Percentiles rank a stretch among this genome's conserved stretches.
Conservation (phyloP, 2,888 invertebrate species). For the Apoda limacodes region DNA sequence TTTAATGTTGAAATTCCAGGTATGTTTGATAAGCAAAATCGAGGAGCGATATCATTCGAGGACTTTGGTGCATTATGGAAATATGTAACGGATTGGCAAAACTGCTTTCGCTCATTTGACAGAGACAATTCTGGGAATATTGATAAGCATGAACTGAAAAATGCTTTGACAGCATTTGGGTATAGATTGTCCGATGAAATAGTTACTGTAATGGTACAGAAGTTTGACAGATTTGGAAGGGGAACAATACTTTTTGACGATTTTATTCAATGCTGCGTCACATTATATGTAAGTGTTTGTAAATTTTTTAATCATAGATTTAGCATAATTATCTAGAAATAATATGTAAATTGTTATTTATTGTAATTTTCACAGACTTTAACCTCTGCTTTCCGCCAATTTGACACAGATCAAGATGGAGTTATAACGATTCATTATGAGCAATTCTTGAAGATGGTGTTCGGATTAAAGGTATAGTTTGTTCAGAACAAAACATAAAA, state of each 20-base stretch:
- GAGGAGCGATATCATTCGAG: constrained; percentile 92
- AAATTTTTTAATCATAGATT: neutral
- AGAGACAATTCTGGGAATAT: constrained; percentile 93
- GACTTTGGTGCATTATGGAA: constrained; percentile 98
- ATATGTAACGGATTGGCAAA: constrained; percentile 98
- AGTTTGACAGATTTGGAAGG: constrained; percentile 93
- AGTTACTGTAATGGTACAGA: constrained; percentile 83
- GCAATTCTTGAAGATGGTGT: constrained; percentile 94
- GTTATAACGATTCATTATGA: constrained; percentile 95
- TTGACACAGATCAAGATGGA: constrained; percentile 95
- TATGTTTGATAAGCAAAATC: constrained; percentile 93
- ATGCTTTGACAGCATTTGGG: constrained; percentile 91
- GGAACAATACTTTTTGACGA: constrained; percentile 97
- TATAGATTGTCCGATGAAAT: constrained; percentile 87
- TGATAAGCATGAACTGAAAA: constrained; percentile 89
- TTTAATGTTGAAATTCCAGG: constrained; percentile 60
- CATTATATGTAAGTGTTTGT: constrained; percentile 83
- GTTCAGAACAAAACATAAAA: too few relatives aligned
- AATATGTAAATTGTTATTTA: constrained; percentile 7
- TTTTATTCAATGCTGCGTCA: constrained; percentile 96
- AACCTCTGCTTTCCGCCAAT: constrained; percentile 87
- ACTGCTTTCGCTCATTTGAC: constrained; percentile 94
- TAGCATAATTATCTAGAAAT: neutral
- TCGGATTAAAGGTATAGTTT: constrained; percentile 80
- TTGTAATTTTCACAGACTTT: constrained; percentile 83